Percentiles rank a stretch among this genome's conserved stretches.
Evolutionary conservation across 2,888 invertebrate species (phyloP).

Genomic region (Apodemia hepburni): DNA sequence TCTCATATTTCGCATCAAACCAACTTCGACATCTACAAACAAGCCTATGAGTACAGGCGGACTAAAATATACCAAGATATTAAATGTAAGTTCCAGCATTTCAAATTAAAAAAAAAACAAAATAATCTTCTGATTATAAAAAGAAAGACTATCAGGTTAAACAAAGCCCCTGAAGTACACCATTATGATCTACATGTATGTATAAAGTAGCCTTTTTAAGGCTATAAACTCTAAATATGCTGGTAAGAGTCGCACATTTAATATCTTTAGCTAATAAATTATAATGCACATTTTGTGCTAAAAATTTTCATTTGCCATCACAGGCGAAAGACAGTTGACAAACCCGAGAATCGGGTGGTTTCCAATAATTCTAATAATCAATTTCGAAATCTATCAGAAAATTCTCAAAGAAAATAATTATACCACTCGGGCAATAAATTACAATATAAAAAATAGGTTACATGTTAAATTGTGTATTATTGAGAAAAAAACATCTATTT

Average conservation of each 20-base stretch:
- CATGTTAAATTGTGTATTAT: constrained; percentile 32
- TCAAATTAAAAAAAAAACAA: constrained; percentile 17
- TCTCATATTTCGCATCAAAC: constrained; percentile 52
- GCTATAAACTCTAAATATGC: constrained; percentile 19
- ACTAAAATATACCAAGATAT: constrained; percentile 56
- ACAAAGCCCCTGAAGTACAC: constrained; percentile 17
- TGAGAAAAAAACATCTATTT: constrained; percentile 27
- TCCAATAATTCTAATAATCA: constrained; percentile 58
- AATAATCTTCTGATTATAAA: constrained; percentile 1
- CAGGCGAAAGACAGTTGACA: constrained; percentile 47
- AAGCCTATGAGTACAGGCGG: constrained; percentile 75
- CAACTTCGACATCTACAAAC: constrained; percentile 57
- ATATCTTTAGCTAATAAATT: constrained; percentile 52
- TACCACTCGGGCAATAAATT: constrained; percentile 26
- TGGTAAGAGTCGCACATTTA: constrained; percentile 45
- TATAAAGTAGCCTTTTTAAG: constrained; percentile 16
- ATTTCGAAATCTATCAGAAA: constrained; percentile 76
- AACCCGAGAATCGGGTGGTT: constrained; percentile 46
- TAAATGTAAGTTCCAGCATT: constrained; percentile 44
- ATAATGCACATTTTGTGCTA: constrained; percentile 64
- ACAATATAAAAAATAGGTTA: constrained; percentile 27
- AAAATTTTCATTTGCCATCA: constrained; percentile 46
- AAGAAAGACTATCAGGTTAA: constrained; percentile 14
- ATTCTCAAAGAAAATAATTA: constrained; percentile 25
- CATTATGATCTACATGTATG: constrained; percentile 7